Conservation (phyloP, 2,797 vertebrate species). For the Podargus strigoides region DNA sequence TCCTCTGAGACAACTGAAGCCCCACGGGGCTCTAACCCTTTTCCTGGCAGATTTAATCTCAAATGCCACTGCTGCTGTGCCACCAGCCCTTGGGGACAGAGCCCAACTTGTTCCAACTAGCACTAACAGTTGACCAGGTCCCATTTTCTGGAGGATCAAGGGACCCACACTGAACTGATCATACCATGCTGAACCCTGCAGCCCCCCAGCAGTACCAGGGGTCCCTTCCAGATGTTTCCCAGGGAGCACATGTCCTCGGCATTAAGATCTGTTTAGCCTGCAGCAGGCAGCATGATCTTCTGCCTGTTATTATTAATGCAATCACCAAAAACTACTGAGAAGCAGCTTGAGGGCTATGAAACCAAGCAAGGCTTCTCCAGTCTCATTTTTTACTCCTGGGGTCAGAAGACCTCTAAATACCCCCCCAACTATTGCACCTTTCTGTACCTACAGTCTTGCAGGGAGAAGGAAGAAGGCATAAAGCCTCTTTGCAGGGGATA, state of each 20-base stretch:
- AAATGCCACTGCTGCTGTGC: neutral
- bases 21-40: neutral
- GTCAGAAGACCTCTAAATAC: neutral
- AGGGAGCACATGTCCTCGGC: neutral
- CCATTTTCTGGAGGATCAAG: neutral
- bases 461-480: neutral
- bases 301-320: neutral
- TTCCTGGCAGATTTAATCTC: neutral
- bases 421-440: constrained; percentile 28
- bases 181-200: neutral
- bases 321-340: neutral
- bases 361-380: neutral
- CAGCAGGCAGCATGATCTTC: neutral
- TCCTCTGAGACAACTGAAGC: neutral
- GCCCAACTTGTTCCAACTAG: neutral
- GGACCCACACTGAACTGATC: neutral
- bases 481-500: neutral
- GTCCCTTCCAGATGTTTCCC: neutral
- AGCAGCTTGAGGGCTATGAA: neutral
- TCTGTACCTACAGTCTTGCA: neutral
- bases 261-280: neutral
- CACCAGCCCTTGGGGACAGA: neutral
- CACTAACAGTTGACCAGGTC: neutral
- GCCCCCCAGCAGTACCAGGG: neutral
- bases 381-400: neutral